phyloP scores from a whole-genome alignment of 2,113 vertebrate genomes.

The Tragelaphus strepsiceros region DNA sequence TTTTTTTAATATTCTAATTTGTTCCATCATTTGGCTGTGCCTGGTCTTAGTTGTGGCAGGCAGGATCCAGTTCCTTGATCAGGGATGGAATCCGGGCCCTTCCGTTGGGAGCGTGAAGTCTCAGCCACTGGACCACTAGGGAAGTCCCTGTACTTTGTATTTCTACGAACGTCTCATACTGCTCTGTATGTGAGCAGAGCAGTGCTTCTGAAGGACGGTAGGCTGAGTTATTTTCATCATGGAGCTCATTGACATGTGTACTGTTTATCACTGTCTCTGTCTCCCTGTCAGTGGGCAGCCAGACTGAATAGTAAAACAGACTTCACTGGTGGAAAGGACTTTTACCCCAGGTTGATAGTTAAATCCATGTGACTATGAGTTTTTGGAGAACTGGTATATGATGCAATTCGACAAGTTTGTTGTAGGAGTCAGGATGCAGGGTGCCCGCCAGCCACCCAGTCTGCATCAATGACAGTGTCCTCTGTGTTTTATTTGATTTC shows the following conservation, averaged over 20 bases:
- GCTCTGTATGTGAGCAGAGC: background rate
- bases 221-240: background rate
- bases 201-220: background rate
- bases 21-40: background rate
- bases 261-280: background rate
- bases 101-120: background rate
- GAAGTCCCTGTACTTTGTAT: background rate
- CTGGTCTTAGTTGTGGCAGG: background rate
- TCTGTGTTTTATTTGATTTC: slow-evolving; percentile 67
- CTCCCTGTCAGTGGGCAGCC: background rate
- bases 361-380: background rate
- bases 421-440: background rate
- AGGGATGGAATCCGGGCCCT: background rate
- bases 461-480: background rate
- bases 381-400: background rate
- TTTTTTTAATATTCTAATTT: background rate
- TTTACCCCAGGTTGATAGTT: background rate
- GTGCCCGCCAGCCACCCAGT: too few species aligned
- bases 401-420: background rate
- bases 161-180: background rate
- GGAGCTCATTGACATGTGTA: background rate
- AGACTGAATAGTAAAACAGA: background rate
- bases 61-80: background rate
- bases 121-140: background rate
- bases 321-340: background rate